Conservation (phyloP, 2,888 invertebrate species). For the Drymonia ruficornis region DNA sequence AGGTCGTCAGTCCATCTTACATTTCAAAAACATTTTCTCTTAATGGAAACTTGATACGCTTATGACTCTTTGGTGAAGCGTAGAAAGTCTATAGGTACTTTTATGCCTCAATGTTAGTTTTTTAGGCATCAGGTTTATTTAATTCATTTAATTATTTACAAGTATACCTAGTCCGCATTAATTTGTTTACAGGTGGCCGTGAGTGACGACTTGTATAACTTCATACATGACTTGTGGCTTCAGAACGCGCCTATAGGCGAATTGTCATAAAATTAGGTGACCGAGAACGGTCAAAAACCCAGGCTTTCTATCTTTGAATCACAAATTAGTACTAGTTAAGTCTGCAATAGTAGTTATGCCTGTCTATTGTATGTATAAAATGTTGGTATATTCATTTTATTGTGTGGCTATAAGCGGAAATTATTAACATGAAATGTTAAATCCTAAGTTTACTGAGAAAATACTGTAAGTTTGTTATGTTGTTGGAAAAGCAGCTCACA, state of each 20-base stretch:
- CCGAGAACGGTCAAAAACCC: constrained; percentile 9
- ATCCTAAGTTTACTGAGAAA: background rate
- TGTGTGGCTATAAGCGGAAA: background rate
- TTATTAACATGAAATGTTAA: background rate
- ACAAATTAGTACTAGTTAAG: background rate
- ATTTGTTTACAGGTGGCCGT: constrained; percentile 90
- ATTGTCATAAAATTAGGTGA: constrained; percentile 88
- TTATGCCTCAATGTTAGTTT: too few relatives aligned
- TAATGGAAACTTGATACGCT: too few relatives aligned
- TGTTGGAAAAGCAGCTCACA: too few relatives aligned
- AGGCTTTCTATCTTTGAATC: background rate
- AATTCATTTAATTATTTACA: background rate
- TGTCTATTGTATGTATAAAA: background rate
- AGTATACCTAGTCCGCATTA: background rate
- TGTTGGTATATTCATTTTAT: background rate
- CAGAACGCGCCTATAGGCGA: constrained; percentile 99
- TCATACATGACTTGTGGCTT: constrained; percentile 98
- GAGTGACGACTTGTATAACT: constrained; percentile 95
- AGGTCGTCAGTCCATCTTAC: too few relatives aligned
- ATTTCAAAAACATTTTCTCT: too few relatives aligned
- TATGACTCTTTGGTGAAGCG: too few relatives aligned
- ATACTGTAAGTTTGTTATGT: too few relatives aligned
- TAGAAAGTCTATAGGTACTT: too few relatives aligned
- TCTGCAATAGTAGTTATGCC: background rate
- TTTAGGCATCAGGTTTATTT: too few relatives aligned